Evolutionary conservation across 2,113 vertebrate genomes (phyloP), one percentile per base, ranked within the genome.

Genomic region (Myrmecobius fasciatus): DNA sequence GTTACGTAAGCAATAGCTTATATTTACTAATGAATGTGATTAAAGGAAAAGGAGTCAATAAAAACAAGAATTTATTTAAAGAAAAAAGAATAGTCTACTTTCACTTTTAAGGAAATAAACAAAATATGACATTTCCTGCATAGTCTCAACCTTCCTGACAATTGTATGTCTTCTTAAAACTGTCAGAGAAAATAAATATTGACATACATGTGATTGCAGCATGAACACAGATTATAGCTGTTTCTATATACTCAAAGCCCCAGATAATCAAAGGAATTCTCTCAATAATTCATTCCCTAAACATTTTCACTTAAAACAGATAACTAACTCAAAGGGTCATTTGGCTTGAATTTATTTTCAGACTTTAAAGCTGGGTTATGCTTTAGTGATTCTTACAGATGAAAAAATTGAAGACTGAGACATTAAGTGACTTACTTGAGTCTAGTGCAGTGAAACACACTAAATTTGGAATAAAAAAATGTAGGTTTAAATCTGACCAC

Each of bases 171-270:
- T 83, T 20, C 36, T 83, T 83, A 43, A 83, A 83, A 83, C 0
- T 43, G n/a, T 43, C 83, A 89, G 90, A 91, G 89, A 91, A 95
- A 93, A 49, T 26, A 89, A 49, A 56, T 43, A 14, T 89, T 43
- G 24, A 31, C 93, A 92, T 28, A 28, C 92, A 89, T 89, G 89
- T 89, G 96, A 93, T 96, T 22, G 24, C 20, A 67, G 83, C 54
- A 67, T 28, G 26, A n/a, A 1, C 54, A 52, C 91, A 92, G 26
- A 91, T 89, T 53, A 67, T 2, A 52, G 67, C 49, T 53, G 4
- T 94, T 91, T 54, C 91, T 92, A 53, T 91, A 1, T 52, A 52
- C 52, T 94, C 49, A 95, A 48, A 94, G n/a, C 26, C 95, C 67
- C 0, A n/a, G 26, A 92, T 52, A 93, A 92, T 43, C 3, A 53